Base-by-base conservation (phyloP, 2,888 invertebrate genomes). In the Chaitophorus viminalis region DNA sequence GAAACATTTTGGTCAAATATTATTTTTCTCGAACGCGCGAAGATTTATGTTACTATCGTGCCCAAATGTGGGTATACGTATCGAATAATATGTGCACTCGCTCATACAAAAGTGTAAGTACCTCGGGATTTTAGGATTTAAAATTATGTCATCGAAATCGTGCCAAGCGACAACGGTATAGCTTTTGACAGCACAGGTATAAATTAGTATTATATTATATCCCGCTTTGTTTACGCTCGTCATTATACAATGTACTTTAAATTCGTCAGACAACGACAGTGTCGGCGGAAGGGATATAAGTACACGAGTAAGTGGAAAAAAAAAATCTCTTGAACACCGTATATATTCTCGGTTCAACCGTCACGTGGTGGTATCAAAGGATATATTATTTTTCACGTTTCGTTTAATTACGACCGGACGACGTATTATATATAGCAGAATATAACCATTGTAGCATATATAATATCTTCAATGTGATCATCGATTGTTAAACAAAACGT, bases 121-220 rank as follows among this genome's bases (percentile, higher is more conserved):
- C 33, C 1, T 52, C 52, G 82, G 72, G 72, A 82, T 82, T 82
- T 52, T 33, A 18, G 82, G 82, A 82, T 82, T 82, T 72, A 8
- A 25, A 5, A 68, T 21, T 31, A 21, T 46, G 46, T 81, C 68
- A 8, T 18, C 33, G 72, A 82, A 82, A n/a, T 36, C 72, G 33
- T 36, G 72, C 25, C 52, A 33, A 39, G n/a, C 79, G 18, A 29
- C 11, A 65, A 39, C 29, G 21, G 68, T 46, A n/a, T n/a, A 52
- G 72, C 33, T 72, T 82, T 82, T 54, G 82, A 18, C 52, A 18
- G 54, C 46, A 36, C 6, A 18, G 5, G 46, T 46, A 46, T 36
- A 33, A 52, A 25, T 82, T 52, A 5, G 52, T 3, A 9, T 17
- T 11, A 52, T n/a, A n/a, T n/a, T n/a, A 17, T 60, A 6, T 29